Percentiles rank a stretch among this genome's conserved stretches.
Conservation (phyloP, 2,888 invertebrate genomes). For the Agrochola lychnidis region DNA sequence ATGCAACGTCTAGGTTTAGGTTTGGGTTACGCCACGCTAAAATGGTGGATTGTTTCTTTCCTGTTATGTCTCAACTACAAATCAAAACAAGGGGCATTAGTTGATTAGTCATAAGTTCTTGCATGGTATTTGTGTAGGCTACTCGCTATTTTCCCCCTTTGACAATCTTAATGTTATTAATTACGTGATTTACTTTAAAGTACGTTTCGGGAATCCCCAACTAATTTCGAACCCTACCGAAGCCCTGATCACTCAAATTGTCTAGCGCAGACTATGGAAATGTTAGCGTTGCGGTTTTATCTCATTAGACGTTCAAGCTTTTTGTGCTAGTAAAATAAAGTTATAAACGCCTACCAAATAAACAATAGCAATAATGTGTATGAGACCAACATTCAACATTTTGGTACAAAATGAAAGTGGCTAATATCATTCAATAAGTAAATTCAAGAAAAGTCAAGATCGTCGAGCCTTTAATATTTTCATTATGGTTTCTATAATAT, state of each 20-base stretch:
- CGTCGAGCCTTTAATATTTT: background rate
- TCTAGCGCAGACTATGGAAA: background rate
- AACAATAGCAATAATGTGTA: constrained; percentile 17
- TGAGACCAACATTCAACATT: background rate
- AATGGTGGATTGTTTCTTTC: background rate
- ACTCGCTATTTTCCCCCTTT: background rate
- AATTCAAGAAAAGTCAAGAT: background rate
- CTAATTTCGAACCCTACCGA: too few relatives aligned
- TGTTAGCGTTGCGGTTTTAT: background rate
- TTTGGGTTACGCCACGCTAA: constrained; percentile 13
- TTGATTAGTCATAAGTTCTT: constrained; percentile 5
- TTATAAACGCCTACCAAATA: constrained; percentile 35
- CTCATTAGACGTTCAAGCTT: too few relatives aligned
- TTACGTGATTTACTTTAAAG: background rate
- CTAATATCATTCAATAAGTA: background rate
- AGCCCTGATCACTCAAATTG: background rate
- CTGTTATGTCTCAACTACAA: background rate
- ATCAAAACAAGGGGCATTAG: background rate
- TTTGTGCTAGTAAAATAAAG: background rate
- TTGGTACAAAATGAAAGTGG: background rate
- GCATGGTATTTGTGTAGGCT: background rate
- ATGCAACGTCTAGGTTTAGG: background rate
- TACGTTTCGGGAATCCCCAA: background rate
- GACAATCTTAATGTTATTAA: background rate
- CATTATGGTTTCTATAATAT: background rate